A percentile compares a stretch with the other conserved stretches of the same genome.
phyloP scores from a whole-genome alignment of 1,140 invertebrate species.

The Cylas formicarius region DNA sequence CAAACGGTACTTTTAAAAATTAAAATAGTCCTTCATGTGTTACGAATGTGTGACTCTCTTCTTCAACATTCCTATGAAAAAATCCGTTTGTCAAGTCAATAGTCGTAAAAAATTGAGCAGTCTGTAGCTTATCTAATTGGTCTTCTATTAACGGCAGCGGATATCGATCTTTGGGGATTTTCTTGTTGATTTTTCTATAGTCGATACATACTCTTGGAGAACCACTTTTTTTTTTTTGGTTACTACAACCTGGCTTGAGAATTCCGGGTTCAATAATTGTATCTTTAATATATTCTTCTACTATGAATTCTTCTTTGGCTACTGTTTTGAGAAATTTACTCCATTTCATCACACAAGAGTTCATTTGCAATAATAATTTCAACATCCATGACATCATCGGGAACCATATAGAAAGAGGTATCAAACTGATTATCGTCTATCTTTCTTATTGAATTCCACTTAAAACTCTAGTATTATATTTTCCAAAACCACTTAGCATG shows the following conservation, averaged over 20 bases:
- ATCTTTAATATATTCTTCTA: slow-evolving; percentile 14
- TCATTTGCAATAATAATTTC: too few relatives aligned
- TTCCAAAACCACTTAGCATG: too few relatives aligned
- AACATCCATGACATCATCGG: too few relatives aligned
- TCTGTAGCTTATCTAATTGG: slow-evolving; percentile 23
- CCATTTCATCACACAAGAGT: too few relatives aligned
- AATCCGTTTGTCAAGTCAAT: slow-evolving; percentile 27
- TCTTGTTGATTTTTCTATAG: slow-evolving; percentile 27
- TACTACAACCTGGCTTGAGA: slow-evolving; percentile 22
- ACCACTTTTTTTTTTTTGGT: slow-evolving; percentile 23
- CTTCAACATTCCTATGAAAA: slow-evolving; percentile 15
- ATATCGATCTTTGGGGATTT: slow-evolving; percentile 27
- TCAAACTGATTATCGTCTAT: too few relatives aligned
- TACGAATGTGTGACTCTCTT: slow-evolving; percentile 30
- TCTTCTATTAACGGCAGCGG: slow-evolving; percentile 32
- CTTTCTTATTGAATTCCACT: too few relatives aligned
- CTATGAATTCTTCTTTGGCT: slow-evolving; percentile 17
- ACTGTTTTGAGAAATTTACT: too few relatives aligned
- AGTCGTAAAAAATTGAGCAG: slow-evolving; percentile 16
- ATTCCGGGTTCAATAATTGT: slow-evolving; percentile 16
- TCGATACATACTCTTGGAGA: slow-evolving; percentile 25
- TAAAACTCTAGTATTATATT: too few relatives aligned
- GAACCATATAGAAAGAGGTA: too few relatives aligned
- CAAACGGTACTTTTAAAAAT: slow-evolving; percentile 29
- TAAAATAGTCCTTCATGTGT: slow-evolving; percentile 28